Evolutionary conservation across 1,140 invertebrate species (phyloP), one percentile per base, ranked within the genome.

Genomic region (Helicoverpa zea): DNA sequence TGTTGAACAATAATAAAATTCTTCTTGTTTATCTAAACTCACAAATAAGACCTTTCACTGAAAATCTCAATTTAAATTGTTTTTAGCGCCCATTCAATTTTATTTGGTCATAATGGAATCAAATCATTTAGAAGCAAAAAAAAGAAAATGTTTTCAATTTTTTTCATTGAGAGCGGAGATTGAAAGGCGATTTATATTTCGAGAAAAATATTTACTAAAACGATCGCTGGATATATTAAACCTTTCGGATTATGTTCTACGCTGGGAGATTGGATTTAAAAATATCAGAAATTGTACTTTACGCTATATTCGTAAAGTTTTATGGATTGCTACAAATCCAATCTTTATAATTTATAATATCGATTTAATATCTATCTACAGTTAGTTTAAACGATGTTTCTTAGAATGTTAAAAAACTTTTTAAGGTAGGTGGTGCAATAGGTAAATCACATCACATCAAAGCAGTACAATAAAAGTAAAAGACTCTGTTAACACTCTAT

Each of bases 241-340:
- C 35, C 35, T 43, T 43, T 43, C 4, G 16, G 47, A 23, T 51
- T 29, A 52, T 2, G 59, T 16, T 10, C 35, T 66, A 16, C 14
- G 61, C 61, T 47, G 43, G 35, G 35, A 66, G n/a, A 66, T 66
- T 66, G 35, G 35, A 66, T 66, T 66, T 66, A 18, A 66, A 66
- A 66, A 66, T n/a, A 64, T 64, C 35, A 4, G n/a, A 11, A 3
- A 66, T 66, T 66, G 14, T 47, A 16, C 16, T 66, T 1, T 66
- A 2, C 35, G 11, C 63, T n/a, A 63, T 43, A 43, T 43, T 9
- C 7, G 5, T 43, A 43, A 1, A 9, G 35, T 43, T 43, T 43
- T 43, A 43, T 5, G 35, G 9, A 43, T 43, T 43, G 7, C 35
- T 35, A 7, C 0, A 5, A 35, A 35, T 35, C 3, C 3, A 5